Percentiles rank a stretch among this genome's conserved stretches.
These are phyloP conservation scores for Timandra comae DNA, from an alignment of 2,888 invertebrate species.

Conservation along the genomic window DNA sequence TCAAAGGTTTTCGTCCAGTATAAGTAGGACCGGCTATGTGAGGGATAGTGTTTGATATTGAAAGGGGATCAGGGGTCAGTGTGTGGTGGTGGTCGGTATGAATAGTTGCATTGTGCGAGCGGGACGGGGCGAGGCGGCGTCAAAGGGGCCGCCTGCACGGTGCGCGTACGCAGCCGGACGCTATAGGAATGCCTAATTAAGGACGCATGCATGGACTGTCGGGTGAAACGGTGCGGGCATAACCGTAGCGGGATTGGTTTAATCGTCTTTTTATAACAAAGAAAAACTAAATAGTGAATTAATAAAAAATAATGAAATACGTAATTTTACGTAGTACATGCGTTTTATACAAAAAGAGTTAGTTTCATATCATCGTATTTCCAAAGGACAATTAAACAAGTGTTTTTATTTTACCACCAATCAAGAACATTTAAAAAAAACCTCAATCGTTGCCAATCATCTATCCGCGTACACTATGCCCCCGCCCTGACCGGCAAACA, in stretches of 20 bases:
- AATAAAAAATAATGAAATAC: too few relatives aligned
- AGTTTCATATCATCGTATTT: too few relatives aligned
- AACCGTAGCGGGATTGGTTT: constrained; percentile 14
- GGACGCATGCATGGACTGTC: constrained; percentile 69
- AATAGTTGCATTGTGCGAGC: constrained; percentile 70
- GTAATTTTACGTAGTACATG: too few relatives aligned
- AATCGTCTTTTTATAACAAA: too few relatives aligned
- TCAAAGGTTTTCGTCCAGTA: constrained; percentile 33
- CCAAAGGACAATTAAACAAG: too few relatives aligned
- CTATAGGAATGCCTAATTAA: constrained; percentile 73
- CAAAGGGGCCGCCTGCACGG: constrained; percentile 64
- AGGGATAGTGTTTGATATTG: constrained; percentile 57
- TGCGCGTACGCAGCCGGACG: constrained; percentile 70
- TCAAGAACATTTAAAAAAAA: too few relatives aligned
- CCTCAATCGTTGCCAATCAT: too few relatives aligned
- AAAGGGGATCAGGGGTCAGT: constrained; percentile 40
- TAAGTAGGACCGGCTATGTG: constrained; percentile 31
- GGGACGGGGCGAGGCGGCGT: constrained; percentile 49
- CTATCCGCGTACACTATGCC: constrained; percentile 19
- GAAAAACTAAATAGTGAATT: too few relatives aligned
- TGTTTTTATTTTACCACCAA: too few relatives aligned
- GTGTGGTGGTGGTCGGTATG: constrained; percentile 38
- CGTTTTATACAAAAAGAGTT: too few relatives aligned
- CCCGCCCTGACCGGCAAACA: constrained; percentile 29
- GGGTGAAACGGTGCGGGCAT: constrained; percentile 22